Conservation (phyloP, 2,888 invertebrate genomes). For the Alentia gelatinosa region DNA sequence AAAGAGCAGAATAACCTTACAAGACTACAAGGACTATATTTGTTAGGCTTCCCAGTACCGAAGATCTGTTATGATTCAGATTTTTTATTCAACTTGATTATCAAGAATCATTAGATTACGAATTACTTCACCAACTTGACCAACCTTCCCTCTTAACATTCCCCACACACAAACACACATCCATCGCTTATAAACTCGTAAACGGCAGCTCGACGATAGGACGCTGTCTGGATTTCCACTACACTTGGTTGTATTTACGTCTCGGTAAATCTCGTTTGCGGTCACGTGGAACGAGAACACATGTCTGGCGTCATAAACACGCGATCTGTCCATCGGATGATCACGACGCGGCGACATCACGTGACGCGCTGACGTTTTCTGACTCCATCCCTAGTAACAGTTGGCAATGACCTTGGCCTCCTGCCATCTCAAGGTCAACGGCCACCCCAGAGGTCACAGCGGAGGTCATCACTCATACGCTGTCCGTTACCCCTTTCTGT, state of each 20-base stretch:
- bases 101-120: no score
- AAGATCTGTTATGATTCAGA: no score
- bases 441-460: constrained; percentile 33
- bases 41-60: no score
- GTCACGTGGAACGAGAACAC: constrained; percentile 28
- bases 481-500: background rate
- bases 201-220: background rate
- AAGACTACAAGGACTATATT: no score
- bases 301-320: constrained; percentile 18
- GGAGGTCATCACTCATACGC: constrained; percentile 10
- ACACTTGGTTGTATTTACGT: background rate
- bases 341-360: background rate
- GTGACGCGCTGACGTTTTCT: constrained; percentile 25
- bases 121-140: no score
- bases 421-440: constrained; percentile 36
- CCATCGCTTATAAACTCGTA: background rate
- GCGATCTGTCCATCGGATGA: constrained; percentile 39
- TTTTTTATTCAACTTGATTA: no score
- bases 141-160: no score
- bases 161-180: no score
- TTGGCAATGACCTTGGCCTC: constrained; percentile 44
- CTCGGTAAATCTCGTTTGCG: constrained; percentile 9
- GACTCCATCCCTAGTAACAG: constrained; percentile 35
- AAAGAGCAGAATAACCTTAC: no score
- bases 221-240: background rate